phyloP scores from a whole-genome alignment of 1,140 invertebrate genomes.

The Apolygus lucorum region DNA sequence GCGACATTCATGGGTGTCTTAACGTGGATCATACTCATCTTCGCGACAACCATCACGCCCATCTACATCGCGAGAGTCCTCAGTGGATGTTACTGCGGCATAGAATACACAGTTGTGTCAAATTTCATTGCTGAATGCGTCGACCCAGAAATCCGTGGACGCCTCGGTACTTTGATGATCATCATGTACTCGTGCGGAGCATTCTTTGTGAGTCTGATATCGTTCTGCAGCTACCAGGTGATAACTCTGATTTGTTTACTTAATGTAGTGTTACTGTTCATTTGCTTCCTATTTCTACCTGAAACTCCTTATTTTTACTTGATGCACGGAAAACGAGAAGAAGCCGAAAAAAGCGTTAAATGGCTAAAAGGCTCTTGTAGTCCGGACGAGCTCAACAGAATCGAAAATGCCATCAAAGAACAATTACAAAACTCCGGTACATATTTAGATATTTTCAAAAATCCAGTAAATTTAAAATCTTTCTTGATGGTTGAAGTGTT shows the following conservation, averaged over 20 bases:
- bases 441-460: conserved; percentile 23
- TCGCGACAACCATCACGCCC: neutral
- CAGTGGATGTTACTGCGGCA: conserved; percentile 56
- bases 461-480: conserved; percentile 42
- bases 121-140: conserved; percentile 53
- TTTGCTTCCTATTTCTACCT: conserved; percentile 62
- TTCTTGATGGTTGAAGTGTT: conserved; percentile 54
- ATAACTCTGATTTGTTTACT: conserved; percentile 55
- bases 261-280: conserved; percentile 52
- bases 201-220: conserved; percentile 59
- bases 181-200: conserved; percentile 66
- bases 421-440: conserved; percentile 20
- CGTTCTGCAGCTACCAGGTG: conserved; percentile 52
- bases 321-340: conserved; percentile 47
- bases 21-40: conserved; percentile 46
- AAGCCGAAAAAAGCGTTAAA: conserved; percentile 53
- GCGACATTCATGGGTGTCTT: conserved; percentile 45
- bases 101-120: conserved; percentile 60
- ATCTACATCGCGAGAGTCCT: conserved; percentile 29
- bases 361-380: conserved; percentile 46
- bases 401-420: conserved; percentile 28
- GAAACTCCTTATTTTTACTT: conserved; percentile 71
- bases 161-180: conserved; percentile 63
- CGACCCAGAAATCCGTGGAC: conserved; percentile 27
- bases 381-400: conserved; percentile 28